A percentile compares a stretch with the other conserved stretches of the same genome.
Conservation (phyloP, 2,113 vertebrate genomes). For the Dasypus novemcinctus region DNA sequence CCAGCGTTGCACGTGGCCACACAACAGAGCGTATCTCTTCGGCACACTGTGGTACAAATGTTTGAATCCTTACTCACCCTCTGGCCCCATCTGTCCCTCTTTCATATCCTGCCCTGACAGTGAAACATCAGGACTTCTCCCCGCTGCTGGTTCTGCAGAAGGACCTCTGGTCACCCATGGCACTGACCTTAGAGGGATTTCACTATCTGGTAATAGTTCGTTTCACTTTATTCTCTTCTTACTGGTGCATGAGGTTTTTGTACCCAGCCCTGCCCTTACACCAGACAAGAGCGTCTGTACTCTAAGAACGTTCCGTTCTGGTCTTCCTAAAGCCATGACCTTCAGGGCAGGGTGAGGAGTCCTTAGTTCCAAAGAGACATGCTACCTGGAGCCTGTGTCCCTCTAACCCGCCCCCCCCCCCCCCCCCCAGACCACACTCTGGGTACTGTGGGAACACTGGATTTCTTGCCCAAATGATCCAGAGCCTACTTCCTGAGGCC, state of each 20-base stretch:
- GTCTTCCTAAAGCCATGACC: neutral
- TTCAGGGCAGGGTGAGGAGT: neutral
- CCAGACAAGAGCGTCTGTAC: neutral
- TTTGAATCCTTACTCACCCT: neutral
- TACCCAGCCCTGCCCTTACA: neutral
- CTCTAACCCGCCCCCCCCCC: neutral
- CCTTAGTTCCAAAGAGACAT: neutral
- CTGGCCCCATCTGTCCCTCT: fast-evolving
- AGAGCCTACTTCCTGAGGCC: neutral
- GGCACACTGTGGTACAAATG: neutral
- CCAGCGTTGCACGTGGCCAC: fast-evolving
- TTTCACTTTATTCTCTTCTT: neutral
- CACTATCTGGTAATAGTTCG: neutral
- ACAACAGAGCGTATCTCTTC: neutral
- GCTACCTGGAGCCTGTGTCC: neutral
- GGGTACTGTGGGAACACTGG: neutral
- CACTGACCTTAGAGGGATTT: neutral
- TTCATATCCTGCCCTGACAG: neutral
- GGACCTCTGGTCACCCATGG: neutral
- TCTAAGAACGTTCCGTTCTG: neutral
- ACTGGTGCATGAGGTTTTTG: neutral
- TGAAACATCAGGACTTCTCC: fast-evolving
- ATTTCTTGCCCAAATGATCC: neutral
- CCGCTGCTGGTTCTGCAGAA: neutral
- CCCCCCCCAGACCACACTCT: neutral